Base-by-base conservation (phyloP, 2,113 vertebrate species). In the Caretta caretta region DNA sequence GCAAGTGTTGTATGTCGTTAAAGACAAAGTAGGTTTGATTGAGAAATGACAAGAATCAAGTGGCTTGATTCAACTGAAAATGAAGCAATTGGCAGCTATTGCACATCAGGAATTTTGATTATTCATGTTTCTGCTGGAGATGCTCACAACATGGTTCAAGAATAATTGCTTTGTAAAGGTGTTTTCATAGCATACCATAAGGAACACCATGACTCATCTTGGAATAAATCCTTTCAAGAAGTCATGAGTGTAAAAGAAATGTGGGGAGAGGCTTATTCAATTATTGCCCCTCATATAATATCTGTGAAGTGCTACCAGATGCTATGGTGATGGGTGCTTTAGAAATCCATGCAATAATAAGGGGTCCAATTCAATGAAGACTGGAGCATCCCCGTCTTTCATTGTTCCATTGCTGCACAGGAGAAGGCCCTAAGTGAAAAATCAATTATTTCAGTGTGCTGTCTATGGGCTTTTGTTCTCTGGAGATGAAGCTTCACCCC, bases 401-500 rank as follows among this genome's bases (percentile, higher is more conserved):
- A 0, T n/a, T 87, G n/a, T 38, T 38, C 72, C 78, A 65, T 49
- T 20, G 8, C 81, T 96, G 89, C 0, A 1, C 6, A 57, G 62
- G 2, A 24, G 51, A 86, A 90, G 53, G 53, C 46, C 72, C 35
- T 50, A 48, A 84, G 78, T 83, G 83, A 80, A 90, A 90, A 93
- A 94, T 48, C n/a, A 56, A 17, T 80, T 94, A 86, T 92, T 91
- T 65, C 46, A 84, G 27, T 35, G 35, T 1, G 4, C 38, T 78
- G 20, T n/a, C 46, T 76, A 25, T 65, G 72, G 92, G 89, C 9
- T 1, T 51, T 48, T 92, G 0, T 1, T 42, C 42, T 54, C 76
- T 89, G 85, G 3, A 92, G 69, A 80, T 20, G 29, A 92, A 90
- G 76, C 8, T 0, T 83, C 80, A 80, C 87, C 96, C 96, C 92